Evolutionary conservation across 1,140 invertebrate species (phyloP), one percentile per base, ranked within the genome.

Genomic region (Lepidurus apus): DNA sequence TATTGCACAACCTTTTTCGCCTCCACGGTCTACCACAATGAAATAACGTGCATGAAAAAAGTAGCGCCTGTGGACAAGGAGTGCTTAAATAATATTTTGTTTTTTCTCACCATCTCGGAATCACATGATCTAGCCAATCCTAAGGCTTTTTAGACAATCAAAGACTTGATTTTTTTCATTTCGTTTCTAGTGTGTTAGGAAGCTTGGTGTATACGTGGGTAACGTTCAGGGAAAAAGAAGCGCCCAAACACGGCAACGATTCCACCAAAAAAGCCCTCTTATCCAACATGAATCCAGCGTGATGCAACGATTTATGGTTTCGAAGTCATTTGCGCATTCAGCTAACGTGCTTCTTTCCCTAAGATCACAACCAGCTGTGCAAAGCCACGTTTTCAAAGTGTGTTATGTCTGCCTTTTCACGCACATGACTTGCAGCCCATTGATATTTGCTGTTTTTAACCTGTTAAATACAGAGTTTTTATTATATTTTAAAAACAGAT

Each of bases 121-220:
- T 34, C 34, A 34, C 34, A 34, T 34, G 34, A 34, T 34, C 34
- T 34, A 34, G 34, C 34, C 4, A 34, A 34, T 34, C 34, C 34
- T 34, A 34, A 34, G 34, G 34, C 34, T 4, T 34, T 34, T 3
- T 34, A 34, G 34, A 34, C 34, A 34, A 34, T 34, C 34, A 2
- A 34, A 34, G 34, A 34, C 34, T 34, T 34, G 34, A 34, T 34
- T 3, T 34, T 34, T 34, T 34, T 34, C 34, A 34, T 34, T 75
- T 53, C 78, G 1, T 47, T 75, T 75, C 44, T 80, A 94, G 93
- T 85, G 92, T 95, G n/a, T 78, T 92, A 73, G 93, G 93, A 73
- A 95, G 93, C 86, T 85, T 93, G 73, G 85, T 93, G 42, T 93
- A 94, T 82, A 92, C 92, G 4, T 93, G 91, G 86, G 90, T 93